Evolutionary conservation across 2,888 invertebrate species (phyloP).

Genomic region (Emmelina monodactyla): DNA sequence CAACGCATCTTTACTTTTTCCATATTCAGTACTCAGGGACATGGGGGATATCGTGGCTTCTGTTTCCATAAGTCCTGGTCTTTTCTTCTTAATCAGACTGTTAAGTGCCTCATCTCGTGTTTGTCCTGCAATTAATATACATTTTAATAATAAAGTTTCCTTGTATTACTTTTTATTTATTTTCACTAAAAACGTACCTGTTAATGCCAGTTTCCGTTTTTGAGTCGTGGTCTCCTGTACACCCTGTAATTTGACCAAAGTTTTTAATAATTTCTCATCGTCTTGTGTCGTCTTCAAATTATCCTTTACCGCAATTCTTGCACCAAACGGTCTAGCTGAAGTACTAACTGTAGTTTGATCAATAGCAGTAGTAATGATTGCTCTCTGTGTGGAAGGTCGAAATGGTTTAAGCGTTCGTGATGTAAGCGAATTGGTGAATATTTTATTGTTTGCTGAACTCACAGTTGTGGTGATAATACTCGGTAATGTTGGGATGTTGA

Average conservation of each 20-base stretch:
- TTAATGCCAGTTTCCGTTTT: constrained; percentile 44
- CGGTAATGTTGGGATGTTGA: constrained; percentile 48
- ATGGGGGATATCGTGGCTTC: constrained; percentile 49
- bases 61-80: constrained; percentile 41
- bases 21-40: constrained; percentile 60
- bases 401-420: not conserved
- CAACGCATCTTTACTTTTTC: constrained; percentile 73
- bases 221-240: constrained; percentile 50
- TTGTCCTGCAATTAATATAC: constrained; percentile 30
- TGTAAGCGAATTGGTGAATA: not conserved
- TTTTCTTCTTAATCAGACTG: constrained; percentile 39
- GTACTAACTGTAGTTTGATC: constrained; percentile 21
- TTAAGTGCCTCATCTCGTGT: constrained; percentile 52
- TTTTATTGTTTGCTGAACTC: constrained; percentile 24
- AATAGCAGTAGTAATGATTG: constrained; percentile 7
- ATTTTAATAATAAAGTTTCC: not conserved
- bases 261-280: constrained; percentile 54
- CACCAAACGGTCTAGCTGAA: constrained; percentile 37
- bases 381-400: not conserved
- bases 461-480: constrained; percentile 29
- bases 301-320: constrained; percentile 47
- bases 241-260: constrained; percentile 54
- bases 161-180: not conserved
- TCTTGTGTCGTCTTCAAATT: constrained; percentile 43
- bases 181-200: constrained; percentile 31